These are phyloP conservation scores for Antedon mediterranea DNA, from an alignment of 53 echinoderm and acorn worm genomes.

Conservation along the genomic window DNA sequence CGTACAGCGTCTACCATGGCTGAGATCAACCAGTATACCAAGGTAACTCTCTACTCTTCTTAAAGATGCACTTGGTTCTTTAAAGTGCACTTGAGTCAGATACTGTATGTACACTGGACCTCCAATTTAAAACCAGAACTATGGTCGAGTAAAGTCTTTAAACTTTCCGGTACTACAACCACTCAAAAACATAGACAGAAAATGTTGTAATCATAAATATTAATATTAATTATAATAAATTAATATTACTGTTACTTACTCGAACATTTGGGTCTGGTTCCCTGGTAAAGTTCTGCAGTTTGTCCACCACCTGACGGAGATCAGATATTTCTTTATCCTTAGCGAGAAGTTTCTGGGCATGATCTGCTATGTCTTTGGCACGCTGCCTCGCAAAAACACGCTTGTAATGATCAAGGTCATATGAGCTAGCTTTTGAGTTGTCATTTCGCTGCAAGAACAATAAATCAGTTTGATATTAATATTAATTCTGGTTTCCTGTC, in stretches of 20 bases:
- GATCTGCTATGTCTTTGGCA: slow-evolving; percentile 48
- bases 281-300: slow-evolving; percentile 1
- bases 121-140: too few relatives aligned
- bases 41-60: too few relatives aligned
- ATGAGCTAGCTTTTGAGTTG: neutral
- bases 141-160: too few relatives aligned
- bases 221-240: too few relatives aligned
- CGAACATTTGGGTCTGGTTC: slow-evolving; percentile 10
- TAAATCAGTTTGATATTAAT: neutral
- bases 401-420: slow-evolving; percentile 17
- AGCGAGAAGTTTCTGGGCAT: slow-evolving; percentile 29
- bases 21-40: too few relatives aligned
- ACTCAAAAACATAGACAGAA: neutral
- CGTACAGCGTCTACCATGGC: too few relatives aligned
- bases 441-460: neutral
- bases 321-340: slow-evolving; percentile 37
- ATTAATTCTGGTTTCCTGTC: neutral
- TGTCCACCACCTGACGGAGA: slow-evolving; percentile 14
- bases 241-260: neutral
- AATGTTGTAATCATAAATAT: too few relatives aligned
- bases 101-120: too few relatives aligned
- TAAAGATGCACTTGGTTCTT: too few relatives aligned
- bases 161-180: too few relatives aligned
- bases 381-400: slow-evolving; percentile 30
- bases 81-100: too few relatives aligned